phyloP scores from a whole-genome alignment of 2,113 vertebrate species.

The Cathartes aura region DNA sequence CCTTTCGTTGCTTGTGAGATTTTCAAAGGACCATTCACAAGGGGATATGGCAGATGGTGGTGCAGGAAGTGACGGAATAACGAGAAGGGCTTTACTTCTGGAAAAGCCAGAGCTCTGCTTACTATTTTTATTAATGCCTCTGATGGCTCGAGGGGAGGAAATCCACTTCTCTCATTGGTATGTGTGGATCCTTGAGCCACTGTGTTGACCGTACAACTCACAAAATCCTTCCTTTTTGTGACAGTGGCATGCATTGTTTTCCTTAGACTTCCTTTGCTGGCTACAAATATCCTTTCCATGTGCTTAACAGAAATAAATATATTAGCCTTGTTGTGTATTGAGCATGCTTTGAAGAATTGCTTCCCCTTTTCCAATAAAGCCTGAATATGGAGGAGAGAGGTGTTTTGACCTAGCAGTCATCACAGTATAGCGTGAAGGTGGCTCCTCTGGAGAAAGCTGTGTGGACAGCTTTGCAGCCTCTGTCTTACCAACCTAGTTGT shows the following conservation, averaged over 20 bases:
- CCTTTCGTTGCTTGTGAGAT: neutral
- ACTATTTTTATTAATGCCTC: neutral
- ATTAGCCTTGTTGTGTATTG: neutral
- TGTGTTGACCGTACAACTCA: neutral
- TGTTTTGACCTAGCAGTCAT: neutral
- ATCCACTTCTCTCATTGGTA: neutral
- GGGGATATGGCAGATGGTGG: neutral
- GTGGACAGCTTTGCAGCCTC: neutral
- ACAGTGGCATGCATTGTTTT: neutral
- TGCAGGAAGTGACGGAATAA: neutral
- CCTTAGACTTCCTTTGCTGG: neutral
- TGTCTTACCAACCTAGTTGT: neutral
- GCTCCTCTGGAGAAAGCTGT: neutral
- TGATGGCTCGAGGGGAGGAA: neutral
- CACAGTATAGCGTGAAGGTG: neutral
- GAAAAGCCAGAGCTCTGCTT: neutral
- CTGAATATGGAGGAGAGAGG: neutral
- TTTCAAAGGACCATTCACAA: neutral
- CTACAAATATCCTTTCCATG: neutral
- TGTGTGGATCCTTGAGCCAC: neutral
- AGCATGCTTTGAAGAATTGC: neutral
- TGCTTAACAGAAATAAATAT: neutral
- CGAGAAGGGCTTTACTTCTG: neutral
- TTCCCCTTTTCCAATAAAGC: neutral
- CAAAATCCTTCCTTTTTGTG: neutral